Base-by-base conservation (phyloP, 2,113 vertebrate genomes). In the Mesitornis unicolor region DNA sequence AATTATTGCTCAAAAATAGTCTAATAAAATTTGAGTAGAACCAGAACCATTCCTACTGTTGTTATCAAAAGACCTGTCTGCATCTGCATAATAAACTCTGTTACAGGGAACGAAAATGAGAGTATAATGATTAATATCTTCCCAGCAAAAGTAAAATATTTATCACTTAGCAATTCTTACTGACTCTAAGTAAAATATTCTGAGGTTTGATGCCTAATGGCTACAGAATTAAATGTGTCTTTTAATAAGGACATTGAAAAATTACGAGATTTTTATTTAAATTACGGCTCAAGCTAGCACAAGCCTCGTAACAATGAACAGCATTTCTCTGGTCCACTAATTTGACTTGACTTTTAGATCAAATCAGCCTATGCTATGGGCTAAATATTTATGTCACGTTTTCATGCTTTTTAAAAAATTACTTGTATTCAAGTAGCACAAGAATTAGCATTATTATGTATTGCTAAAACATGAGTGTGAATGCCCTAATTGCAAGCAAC, bases 21-120 rank as follows among this genome's bases (percentile, higher is more conserved):
- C 93, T 53, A 94, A 90, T 96, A 95, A 96, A 96, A 84, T 78
- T 61, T 89, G 92, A 97, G 93, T 82, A 68, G 96, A 96, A 90
- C 88, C 96, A 97, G 96, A 96, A 84, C 95, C 79, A 70, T 94
- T 95, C 79, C 61, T 53, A 57, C 90, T 82, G 60, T 84, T 94
- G 85, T 84, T 71, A 92, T 54, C 93, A 81, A 84, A 95, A 95
- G 90, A 36, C 69, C 65, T 20, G 78, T 80, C 89, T 94, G 80
- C 87, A 78, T 80, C 80, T 82, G 84, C 65, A 75, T 79, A 92
- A 95, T 73, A 87, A 93, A 89, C 76, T 91, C 81, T 56, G 71
- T 53, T 56, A 67, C 18, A 45, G n/a, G 73, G 73, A 78, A 88
- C 8, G 43, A 92, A 96, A 96, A 95, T 13, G 17, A 57, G 79